phyloP scores from a whole-genome alignment of 2,888 invertebrate genomes.

The Nipponacmea schrenckii region DNA sequence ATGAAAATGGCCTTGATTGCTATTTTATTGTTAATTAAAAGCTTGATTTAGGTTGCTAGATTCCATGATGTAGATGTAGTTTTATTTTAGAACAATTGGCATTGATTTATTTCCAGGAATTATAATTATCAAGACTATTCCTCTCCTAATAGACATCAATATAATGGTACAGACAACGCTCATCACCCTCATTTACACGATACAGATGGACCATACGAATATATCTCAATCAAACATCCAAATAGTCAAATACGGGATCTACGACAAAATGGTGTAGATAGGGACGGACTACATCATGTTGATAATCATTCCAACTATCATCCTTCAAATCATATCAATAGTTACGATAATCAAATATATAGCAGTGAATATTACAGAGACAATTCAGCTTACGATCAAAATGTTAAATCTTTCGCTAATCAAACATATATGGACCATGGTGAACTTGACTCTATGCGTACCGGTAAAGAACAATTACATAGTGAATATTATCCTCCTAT shows the following conservation, averaged over 20 bases:
- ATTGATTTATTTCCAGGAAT: slow-evolving; percentile 19
- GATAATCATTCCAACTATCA: slow-evolving; percentile 10
- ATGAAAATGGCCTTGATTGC: no score
- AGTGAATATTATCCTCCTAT: slow-evolving; percentile 10
- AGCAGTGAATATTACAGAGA: neutral
- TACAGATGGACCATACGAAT: slow-evolving; percentile 53
- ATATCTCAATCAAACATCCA: slow-evolving; percentile 34
- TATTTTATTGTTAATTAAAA: no score
- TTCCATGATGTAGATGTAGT: no score
- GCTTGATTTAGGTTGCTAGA: no score
- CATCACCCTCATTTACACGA: slow-evolving; percentile 11
- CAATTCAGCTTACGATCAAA: neutral
- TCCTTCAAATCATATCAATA: neutral
- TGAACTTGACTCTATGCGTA: slow-evolving; percentile 44
- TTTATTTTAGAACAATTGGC: no score
- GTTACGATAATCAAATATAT: slow-evolving; percentile 9
- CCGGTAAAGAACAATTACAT: slow-evolving; percentile 3
- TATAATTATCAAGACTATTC: slow-evolving; percentile 34
- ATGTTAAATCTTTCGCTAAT: slow-evolving; percentile 49
- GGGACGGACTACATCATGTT: slow-evolving; percentile 17
- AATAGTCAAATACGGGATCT: slow-evolving; percentile 8
- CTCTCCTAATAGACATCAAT: neutral
- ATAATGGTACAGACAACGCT: slow-evolving; percentile 22
- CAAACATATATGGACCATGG: slow-evolving; percentile 61
- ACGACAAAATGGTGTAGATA: slow-evolving; percentile 11